These are phyloP conservation scores for Nymphalis io DNA, from an alignment of 1,140 invertebrate genomes.

Conservation along the genomic window DNA sequence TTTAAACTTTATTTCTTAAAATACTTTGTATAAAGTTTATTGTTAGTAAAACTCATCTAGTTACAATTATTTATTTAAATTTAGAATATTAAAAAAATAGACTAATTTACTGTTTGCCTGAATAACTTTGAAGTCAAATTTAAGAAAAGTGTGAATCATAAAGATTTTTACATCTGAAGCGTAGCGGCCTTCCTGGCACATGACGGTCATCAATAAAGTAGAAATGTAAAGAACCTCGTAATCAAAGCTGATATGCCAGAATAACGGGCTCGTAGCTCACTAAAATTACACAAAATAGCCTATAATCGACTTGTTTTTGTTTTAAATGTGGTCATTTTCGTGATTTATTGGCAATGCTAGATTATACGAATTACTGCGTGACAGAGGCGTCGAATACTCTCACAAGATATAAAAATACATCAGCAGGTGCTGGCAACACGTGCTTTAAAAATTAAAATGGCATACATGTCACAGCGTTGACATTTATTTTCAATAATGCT, in stretches of 20 bases:
- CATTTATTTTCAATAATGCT: conserved; percentile 51
- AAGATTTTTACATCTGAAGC: conserved; percentile 52
- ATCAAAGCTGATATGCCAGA: conserved; percentile 67
- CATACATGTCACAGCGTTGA: conserved; percentile 45
- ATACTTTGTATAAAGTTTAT: no score
- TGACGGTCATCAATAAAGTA: conserved; percentile 58
- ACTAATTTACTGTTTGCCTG: conserved; percentile 47
- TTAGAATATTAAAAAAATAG: conserved; percentile 20
- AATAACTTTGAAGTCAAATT: conserved; percentile 48
- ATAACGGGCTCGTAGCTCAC: conserved; percentile 68
- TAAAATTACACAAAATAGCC: conserved; percentile 71
- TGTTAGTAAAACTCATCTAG: neutral
- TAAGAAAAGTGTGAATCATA: conserved; percentile 59
- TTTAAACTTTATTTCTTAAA: no score
- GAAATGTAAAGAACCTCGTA: conserved; percentile 61
- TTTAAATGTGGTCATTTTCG: conserved; percentile 66
- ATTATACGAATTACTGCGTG: conserved; percentile 65
- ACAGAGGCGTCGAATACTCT: conserved; percentile 28
- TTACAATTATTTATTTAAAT: conserved; percentile 7
- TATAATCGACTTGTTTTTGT: conserved; percentile 76
- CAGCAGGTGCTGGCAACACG: conserved; percentile 52
- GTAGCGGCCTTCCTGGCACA: conserved; percentile 53
- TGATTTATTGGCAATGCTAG: conserved; percentile 73
- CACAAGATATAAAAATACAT: conserved; percentile 57
- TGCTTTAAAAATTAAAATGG: conserved; percentile 61